These are phyloP conservation scores for Nysson spinosus DNA, from an alignment of 2,888 invertebrate species.

Conservation along the genomic window DNA sequence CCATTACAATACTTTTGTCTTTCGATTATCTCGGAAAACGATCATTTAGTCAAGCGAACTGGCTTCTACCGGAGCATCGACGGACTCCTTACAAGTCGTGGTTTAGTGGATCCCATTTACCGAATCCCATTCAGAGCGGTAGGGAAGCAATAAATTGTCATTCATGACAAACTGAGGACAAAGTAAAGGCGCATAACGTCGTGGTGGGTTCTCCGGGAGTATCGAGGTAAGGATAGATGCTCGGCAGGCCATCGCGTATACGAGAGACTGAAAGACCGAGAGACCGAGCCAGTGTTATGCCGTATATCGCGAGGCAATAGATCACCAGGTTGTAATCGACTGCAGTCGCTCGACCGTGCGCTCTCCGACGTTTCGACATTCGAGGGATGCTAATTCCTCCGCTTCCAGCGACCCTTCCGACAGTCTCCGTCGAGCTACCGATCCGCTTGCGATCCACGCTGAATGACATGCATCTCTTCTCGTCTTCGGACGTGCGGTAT, in stretches of 20 bases:
- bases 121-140: constrained; percentile 35
- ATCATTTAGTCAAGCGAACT: constrained; percentile 1
- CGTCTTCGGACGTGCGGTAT: constrained; percentile 6
- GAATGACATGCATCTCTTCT: constrained; percentile 7
- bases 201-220: constrained; percentile 12
- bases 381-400: constrained; percentile 47
- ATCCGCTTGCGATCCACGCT: constrained; percentile 10
- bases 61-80: constrained; percentile 1
- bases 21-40: background rate
- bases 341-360: constrained; percentile 8
- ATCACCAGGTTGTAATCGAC: constrained; percentile 53
- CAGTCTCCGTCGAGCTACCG: constrained; percentile 3
- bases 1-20: background rate
- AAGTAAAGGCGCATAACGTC: constrained; percentile 36
- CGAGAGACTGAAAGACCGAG: too few species aligned
- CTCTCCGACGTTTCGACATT: constrained; percentile 31
- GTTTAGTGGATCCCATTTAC: too few species aligned
- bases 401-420: constrained; percentile 16
- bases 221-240: constrained; percentile 14
- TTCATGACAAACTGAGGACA: constrained; percentile 66
- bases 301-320: constrained; percentile 40
- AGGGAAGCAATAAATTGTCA: constrained; percentile 63
- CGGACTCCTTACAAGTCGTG: constrained; percentile 21
- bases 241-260: constrained; percentile 14
- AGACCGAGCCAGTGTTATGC: constrained; percentile 28